These are phyloP conservation scores for Aphyosemion australe DNA, from an alignment of 2,113 vertebrate genomes.

Conservation along the genomic window DNA sequence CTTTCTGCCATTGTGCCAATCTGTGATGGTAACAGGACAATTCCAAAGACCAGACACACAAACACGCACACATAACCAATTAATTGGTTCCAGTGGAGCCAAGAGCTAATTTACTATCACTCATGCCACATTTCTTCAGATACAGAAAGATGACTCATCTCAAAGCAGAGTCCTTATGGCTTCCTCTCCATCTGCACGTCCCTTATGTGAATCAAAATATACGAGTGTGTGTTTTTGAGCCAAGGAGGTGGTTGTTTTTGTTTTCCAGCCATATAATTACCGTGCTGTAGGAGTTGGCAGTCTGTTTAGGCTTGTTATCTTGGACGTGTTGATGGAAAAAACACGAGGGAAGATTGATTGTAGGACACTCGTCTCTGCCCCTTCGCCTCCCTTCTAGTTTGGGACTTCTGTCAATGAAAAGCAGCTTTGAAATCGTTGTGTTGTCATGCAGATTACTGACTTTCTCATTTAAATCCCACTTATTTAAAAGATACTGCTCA, in stretches of 20 bases:
- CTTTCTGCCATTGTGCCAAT: slow-evolving; percentile 42
- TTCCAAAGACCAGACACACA: slow-evolving; percentile 50
- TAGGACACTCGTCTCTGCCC: slow-evolving; percentile 9
- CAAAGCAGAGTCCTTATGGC: slow-evolving; percentile 43
- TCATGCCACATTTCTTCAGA: slow-evolving; percentile 64
- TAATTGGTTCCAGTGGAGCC: slow-evolving; percentile 80
- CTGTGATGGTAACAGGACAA: slow-evolving; percentile 63
- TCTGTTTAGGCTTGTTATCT: slow-evolving; percentile 66
- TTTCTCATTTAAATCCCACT: not conserved
- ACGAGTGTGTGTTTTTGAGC: slow-evolving; percentile 2
- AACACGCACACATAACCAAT: slow-evolving; percentile 55
- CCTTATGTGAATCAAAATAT: slow-evolving; percentile 32
- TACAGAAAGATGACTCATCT: slow-evolving; percentile 43
- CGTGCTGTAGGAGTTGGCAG: slow-evolving; percentile 55
- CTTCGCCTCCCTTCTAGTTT: slow-evolving; percentile 19
- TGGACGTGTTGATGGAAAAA: slow-evolving; percentile 54
- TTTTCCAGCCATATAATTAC: slow-evolving; percentile 71
- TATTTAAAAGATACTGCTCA: not conserved
- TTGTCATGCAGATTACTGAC: slow-evolving; percentile 1
- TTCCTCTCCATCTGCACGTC: slow-evolving; percentile 36
- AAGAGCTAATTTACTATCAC: slow-evolving; percentile 72
- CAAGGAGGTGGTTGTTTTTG: slow-evolving; percentile 46
- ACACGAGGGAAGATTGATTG: slow-evolving; percentile 61
- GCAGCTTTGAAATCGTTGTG: not conserved
- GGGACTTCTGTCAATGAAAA: slow-evolving; percentile 24